Evolutionary conservation across 1,140 invertebrate genomes (phyloP), one percentile per base, ranked within the genome.

Genomic region (Lucilia cuprina): DNA sequence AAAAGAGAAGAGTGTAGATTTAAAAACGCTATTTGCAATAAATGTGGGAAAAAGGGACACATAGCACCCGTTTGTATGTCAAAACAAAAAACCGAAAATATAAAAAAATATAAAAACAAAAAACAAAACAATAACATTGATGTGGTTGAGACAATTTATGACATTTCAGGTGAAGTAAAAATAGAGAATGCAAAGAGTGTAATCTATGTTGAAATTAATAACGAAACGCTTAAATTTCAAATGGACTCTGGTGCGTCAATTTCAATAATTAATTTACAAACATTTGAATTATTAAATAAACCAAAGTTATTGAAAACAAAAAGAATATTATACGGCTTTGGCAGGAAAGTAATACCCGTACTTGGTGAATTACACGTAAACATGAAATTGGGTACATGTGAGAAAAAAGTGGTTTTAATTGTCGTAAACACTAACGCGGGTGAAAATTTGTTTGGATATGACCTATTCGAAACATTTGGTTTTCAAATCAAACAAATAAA

Each of bases 401-500:
- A 84, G 9, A 80, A 84, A 84, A 74, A 19, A 25, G 35, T 50
- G 14, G 65, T 30, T n/a, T 84, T 74, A 19, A 30, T 74, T 12
- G 47, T 70, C 3, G 78, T 74, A 47, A 2, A 70, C 17, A 60
- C 74, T 5, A 30, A 35, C 1, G 10, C 25, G 30, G 74, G 74
- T 17, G n/a, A 84, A 17, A 84, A 84, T 82, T 74, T 82, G 21
- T 84, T 84, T 80, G 50, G 75, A 12, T 47, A 9, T 3, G 74
- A 78, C 19, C 25, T 84, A 9, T 84, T 84, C 17, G 34, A 74
- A 74, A n/a, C 47, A 34, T 84, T 80, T 55, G 70, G 74, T 17
- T 84, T 84, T 82, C 49, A 84, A 74, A 84, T 84, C 4, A 35
- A 74, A 34, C 55, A 84, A 83, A 75, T 83, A 17, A 49, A 65